Evolutionary conservation across 2,797 vertebrate genomes (phyloP).

Genomic region (Botia kubotai): DNA sequence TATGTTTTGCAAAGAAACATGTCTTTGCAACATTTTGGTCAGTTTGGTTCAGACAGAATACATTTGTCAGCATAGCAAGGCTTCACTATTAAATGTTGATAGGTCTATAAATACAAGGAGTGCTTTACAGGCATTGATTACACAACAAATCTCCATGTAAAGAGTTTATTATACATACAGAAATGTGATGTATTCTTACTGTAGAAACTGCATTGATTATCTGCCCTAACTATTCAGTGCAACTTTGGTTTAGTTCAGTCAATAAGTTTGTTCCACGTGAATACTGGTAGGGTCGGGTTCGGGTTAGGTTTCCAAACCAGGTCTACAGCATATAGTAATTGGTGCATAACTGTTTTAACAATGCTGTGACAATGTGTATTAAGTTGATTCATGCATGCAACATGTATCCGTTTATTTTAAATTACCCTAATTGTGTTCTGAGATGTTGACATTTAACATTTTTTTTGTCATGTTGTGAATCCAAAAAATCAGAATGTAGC

Average conservation of each 20-base stretch:
- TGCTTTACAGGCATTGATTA: neutral
- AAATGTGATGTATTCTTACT: neutral
- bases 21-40: neutral
- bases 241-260: neutral
- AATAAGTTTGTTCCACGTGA: neutral
- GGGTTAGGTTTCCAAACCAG: neutral
- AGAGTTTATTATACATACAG: neutral
- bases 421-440: neutral
- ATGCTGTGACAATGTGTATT: neutral
- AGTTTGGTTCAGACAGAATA: conserved; percentile 16
- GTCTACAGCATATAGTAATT: neutral
- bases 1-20: neutral
- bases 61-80: conserved; percentile 30
- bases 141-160: neutral
- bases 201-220: neutral
- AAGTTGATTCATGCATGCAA: neutral
- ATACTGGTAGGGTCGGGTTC: neutral
- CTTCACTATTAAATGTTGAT: conserved; percentile 2
- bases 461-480: neutral
- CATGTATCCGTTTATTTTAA: neutral
- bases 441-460: neutral
- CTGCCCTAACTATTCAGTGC: neutral
- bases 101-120: neutral
- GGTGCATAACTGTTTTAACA: neutral
- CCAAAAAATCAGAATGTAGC: too few relatives aligned